A percentile compares a stretch with the other conserved stretches of the same genome.
Evolutionary conservation across 2,113 vertebrate genomes (phyloP).

Genomic region (Tachuris rubrigastra): DNA sequence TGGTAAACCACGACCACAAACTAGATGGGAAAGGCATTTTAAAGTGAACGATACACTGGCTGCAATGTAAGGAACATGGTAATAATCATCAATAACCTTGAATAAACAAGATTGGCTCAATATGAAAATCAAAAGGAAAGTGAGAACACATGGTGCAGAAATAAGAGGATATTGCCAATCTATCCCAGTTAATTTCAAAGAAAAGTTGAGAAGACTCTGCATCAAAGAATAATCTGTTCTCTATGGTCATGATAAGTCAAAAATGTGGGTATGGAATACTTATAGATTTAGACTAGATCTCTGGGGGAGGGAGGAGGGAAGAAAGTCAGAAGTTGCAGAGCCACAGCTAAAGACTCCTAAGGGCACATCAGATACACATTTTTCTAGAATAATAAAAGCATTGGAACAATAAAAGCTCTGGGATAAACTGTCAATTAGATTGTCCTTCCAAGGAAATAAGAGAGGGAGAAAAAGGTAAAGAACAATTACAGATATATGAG

Average conservation of each 20-base stretch:
- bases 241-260: background rate
- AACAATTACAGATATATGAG: background rate
- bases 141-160: background rate
- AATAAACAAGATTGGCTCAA: background rate
- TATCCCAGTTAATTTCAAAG: background rate
- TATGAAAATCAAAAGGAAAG: background rate
- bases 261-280: background rate
- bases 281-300: background rate
- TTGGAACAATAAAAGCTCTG: no score
- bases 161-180: background rate
- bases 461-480: background rate
- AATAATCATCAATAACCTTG: background rate
- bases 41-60: background rate
- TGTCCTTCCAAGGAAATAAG: background rate
- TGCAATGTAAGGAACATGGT: background rate
- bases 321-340: background rate
- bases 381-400: background rate
- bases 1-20: background rate
- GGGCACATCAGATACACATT: background rate
- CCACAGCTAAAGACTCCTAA: background rate
- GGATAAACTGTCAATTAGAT: background rate
- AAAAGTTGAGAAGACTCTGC: background rate
- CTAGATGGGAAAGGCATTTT: background rate
- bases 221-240: background rate
- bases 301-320: fast-evolving